phyloP scores from a whole-genome alignment of 2,888 invertebrate genomes.

The Nomada fabriciana region DNA sequence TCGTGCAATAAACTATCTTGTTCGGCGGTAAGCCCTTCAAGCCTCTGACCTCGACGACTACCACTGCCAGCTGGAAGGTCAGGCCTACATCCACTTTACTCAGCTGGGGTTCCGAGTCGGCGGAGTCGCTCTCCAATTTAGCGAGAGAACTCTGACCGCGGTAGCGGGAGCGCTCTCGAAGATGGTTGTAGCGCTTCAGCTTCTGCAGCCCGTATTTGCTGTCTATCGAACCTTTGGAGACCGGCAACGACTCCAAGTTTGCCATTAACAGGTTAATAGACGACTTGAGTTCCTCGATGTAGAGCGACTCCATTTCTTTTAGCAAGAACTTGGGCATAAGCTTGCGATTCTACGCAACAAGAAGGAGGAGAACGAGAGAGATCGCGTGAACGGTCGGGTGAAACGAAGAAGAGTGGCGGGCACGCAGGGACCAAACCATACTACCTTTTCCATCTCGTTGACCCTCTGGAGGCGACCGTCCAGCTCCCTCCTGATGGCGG shows the following conservation, averaged over 20 bases:
- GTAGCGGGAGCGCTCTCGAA: slow-evolving; percentile 84
- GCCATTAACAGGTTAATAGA: slow-evolving; percentile 99
- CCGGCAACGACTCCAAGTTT: slow-evolving; percentile 99
- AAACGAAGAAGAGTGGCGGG: not conserved
- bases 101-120: slow-evolving; percentile 97
- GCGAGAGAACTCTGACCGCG: slow-evolving; percentile 95
- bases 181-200: slow-evolving; percentile 98
- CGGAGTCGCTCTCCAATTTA: slow-evolving; percentile 96
- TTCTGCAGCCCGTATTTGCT: slow-evolving; percentile 99
- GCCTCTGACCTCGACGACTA: slow-evolving; percentile 99
- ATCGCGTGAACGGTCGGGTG: not conserved
- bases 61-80: slow-evolving; percentile 97
- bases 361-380: slow-evolving; percentile 36
- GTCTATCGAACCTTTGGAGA: slow-evolving; percentile 98
- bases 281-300: slow-evolving; percentile 98
- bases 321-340: slow-evolving; percentile 99
- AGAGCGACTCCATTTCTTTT: slow-evolving; percentile 99
- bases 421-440: not conserved
- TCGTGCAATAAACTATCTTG: slow-evolving; percentile 99
- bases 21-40: slow-evolving; percentile 98
- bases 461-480: slow-evolving; percentile 99
- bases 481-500: slow-evolving; percentile 98
- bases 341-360: slow-evolving; percentile 92
- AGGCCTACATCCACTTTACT: slow-evolving; percentile 99
- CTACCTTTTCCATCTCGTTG: slow-evolving; percentile 98